Base-by-base conservation (phyloP, 2,113 vertebrate genomes). In the Sander vitreus region DNA sequence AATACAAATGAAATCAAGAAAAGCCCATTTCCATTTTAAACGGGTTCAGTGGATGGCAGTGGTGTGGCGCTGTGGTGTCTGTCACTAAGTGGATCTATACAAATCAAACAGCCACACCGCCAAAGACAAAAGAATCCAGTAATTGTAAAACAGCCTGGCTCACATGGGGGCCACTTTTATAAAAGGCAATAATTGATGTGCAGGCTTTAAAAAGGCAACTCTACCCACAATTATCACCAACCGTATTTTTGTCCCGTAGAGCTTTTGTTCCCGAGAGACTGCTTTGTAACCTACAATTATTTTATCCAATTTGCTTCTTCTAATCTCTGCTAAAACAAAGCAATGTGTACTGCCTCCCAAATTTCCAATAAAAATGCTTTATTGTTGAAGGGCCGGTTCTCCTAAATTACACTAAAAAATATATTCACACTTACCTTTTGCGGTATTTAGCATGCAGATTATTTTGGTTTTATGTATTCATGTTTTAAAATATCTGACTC, bases 111-210 rank as follows among this genome's bases (percentile, higher is more conserved):
- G 27, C 23, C 33, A 1, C 21, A 73, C 48, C 33, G 23, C 19
- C 23, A 30, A 58, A 76, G 65, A 89, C 72, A 73, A 87, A 80
- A 69, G 55, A 65, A 60, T 2, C 3, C 54, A 4, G 64, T 88
- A 62, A 81, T 86, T 88, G 78, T 81, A 67, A 74, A 81, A 60
- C 48, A 58, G 69, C 58, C 70, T 27, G 69, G 16, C 64, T 63
- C 77, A 70, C 79, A 68, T 25, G 48, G 63, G 15, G 30, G 55
- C 16, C 55, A 50, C 76, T 67, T 85, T 81, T 48, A 64, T 72
- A 75, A 81, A 81, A 87, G 77, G 65, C 83, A 84, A 68, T 88
- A 85, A 91, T 84, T 82, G 73, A 80, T 75, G 82, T 68, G 62
- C 72, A 45, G 75, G 73, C 80, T 84, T 86, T 79, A 50, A 76